Conservation (phyloP, 1,140 invertebrate genomes). For the Gryon sp. region DNA sequence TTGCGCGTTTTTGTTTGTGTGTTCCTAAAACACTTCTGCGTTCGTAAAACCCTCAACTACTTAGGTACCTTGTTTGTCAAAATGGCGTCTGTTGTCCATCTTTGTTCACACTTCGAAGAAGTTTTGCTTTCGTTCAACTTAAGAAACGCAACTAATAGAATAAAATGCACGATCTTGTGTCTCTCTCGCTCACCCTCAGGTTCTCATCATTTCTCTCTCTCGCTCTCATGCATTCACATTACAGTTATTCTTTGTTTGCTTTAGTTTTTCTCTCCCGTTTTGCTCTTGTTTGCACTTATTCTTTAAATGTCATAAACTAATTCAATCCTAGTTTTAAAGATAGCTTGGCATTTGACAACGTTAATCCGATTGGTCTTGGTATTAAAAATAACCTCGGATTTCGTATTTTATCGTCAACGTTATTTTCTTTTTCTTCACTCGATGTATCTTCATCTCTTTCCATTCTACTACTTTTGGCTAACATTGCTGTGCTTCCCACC, state of each 20-base stretch:
- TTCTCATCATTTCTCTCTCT: slow-evolving; percentile 14
- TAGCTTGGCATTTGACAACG: slow-evolving; percentile 66
- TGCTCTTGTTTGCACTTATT: too few relatives aligned
- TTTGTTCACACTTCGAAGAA: too few relatives aligned
- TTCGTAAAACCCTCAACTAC: too few relatives aligned
- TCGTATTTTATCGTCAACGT: slow-evolving; percentile 55
- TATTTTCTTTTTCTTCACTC: slow-evolving; percentile 9
- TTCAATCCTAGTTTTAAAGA: slow-evolving; percentile 61
- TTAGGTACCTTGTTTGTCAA: too few relatives aligned
- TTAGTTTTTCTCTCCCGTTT: slow-evolving; percentile 4
- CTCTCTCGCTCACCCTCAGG: slow-evolving; percentile 28
- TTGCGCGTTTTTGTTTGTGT: too few relatives aligned
- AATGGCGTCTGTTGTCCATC: too few relatives aligned
- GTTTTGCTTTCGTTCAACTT: too few relatives aligned
- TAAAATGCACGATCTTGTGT: slow-evolving; percentile 50
- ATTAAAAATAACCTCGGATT: slow-evolving; percentile 81
- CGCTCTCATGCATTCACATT: slow-evolving; percentile 42
- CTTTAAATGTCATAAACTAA: slow-evolving; percentile 57
- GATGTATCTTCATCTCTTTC: slow-evolving; percentile 4
- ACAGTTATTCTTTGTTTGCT: slow-evolving; percentile 37
- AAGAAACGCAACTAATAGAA: slow-evolving; percentile 25
- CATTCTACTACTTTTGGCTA: too few relatives aligned
- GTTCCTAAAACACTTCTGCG: too few relatives aligned
- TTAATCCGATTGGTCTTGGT: slow-evolving; percentile 80
- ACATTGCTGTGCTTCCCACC: slow-evolving; percentile 71